Evolutionary conservation across 2,113 vertebrate genomes (phyloP).

Genomic region (Aptenodytes forsteri): DNA sequence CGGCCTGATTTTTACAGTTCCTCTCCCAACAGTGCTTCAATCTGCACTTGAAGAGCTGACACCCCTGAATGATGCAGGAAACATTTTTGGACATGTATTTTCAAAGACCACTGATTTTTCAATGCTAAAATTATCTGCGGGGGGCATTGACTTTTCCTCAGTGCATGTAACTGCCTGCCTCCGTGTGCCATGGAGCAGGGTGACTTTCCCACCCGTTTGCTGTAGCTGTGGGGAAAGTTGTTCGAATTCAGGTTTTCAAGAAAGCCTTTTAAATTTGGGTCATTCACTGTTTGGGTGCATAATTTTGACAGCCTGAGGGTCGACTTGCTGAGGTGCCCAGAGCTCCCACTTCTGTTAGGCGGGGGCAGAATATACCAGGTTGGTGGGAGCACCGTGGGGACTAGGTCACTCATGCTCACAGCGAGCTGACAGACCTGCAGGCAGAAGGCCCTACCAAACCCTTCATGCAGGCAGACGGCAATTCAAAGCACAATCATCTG

Average conservation of each 20-base stretch:
- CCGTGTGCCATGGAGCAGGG: background rate
- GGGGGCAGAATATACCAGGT: background rate
- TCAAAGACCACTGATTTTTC: background rate
- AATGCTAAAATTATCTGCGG: background rate
- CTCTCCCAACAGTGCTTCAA: background rate
- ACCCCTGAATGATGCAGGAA: background rate
- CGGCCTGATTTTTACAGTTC: background rate
- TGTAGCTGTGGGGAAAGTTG: background rate
- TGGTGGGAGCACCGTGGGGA: rapidly evolving
- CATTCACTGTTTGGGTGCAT: rapidly evolving
- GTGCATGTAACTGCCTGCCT: background rate
- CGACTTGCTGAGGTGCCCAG: background rate
- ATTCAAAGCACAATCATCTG: background rate
- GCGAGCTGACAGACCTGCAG: background rate
- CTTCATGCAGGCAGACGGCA: background rate
- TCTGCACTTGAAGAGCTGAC: background rate
- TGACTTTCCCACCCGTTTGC: background rate
- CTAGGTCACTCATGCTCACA: background rate
- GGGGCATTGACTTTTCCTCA: background rate
- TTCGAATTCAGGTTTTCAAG: background rate
- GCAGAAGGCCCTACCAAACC: background rate
- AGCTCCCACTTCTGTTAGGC: background rate
- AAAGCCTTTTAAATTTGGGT: background rate
- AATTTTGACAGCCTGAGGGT: background rate
- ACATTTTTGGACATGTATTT: background rate